Evolutionary conservation across 2,797 vertebrate genomes (phyloP).

Genomic region (Pteronotus mesoamericanus): DNA sequence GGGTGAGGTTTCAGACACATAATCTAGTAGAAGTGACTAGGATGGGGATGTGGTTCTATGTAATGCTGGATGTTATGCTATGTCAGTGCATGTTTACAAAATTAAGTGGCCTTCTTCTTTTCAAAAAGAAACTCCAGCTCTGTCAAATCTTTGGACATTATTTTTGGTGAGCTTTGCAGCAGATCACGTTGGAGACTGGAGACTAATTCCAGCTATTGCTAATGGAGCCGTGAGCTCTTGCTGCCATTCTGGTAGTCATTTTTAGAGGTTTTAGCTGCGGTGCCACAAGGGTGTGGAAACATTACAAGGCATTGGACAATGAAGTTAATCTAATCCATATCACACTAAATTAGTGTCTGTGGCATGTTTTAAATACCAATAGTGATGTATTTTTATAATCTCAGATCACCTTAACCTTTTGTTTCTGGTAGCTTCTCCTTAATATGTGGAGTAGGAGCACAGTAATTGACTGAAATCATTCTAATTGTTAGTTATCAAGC

Average conservation of each 20-base stretch:
- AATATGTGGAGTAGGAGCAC: not conserved
- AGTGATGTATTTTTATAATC: not conserved
- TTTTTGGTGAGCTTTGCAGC: not conserved
- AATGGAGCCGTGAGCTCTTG: not conserved
- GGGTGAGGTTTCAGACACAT: not conserved
- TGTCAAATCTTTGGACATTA: not conserved
- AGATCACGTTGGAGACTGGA: not conserved
- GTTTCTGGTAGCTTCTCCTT: not conserved
- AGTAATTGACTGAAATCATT: not conserved
- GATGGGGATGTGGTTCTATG: not conserved
- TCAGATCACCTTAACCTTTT: not conserved
- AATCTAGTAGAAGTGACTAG: not conserved
- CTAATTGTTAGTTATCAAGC: not conserved
- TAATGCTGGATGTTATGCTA: not conserved
- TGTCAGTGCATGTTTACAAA: not conserved
- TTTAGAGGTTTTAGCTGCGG: not conserved
- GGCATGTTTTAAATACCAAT: not conserved
- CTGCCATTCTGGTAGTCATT: not conserved
- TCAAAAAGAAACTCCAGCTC: constrained; percentile 29
- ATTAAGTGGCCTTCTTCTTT: constrained; percentile 16
- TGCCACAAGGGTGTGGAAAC: not conserved
- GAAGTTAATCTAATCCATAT: not conserved
- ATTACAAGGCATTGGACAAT: not conserved
- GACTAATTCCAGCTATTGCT: not conserved
- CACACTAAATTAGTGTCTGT: not conserved